Evolutionary conservation across 2,888 invertebrate genomes (phyloP).

Genomic region (Lasioglossum zephyrum): DNA sequence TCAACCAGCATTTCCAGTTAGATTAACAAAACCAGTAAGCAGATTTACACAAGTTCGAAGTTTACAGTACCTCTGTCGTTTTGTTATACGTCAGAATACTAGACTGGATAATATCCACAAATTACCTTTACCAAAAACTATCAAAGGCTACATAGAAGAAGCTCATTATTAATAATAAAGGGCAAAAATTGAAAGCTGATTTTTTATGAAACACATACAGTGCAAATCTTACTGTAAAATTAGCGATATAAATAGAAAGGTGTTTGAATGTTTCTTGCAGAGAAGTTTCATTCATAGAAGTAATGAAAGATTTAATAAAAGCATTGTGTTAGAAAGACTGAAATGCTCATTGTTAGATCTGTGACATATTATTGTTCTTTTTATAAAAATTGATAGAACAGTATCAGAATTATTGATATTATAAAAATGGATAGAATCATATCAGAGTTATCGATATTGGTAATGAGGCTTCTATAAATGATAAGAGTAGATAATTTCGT

Average conservation of each 20-base stretch:
- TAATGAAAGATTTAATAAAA: slow-evolving; percentile 37
- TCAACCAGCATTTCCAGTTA: slow-evolving; percentile 90
- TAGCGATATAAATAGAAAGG: neutral
- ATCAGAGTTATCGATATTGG: slow-evolving; percentile 27
- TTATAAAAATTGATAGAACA: slow-evolving; percentile 31
- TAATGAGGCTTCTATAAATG: slow-evolving; percentile 15
- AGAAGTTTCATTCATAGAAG: slow-evolving; percentile 8
- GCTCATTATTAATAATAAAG: slow-evolving; percentile 71
- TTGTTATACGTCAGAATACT: slow-evolving; percentile 89
- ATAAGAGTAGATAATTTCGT: slow-evolving; percentile 23
- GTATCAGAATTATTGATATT: slow-evolving; percentile 17
- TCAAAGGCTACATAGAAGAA: slow-evolving; percentile 86
- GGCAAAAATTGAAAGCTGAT: neutral
- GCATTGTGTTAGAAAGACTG: slow-evolving; percentile 6
- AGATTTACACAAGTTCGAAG: slow-evolving; percentile 90
- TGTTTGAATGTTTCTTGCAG: slow-evolving; percentile 1
- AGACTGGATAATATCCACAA: slow-evolving; percentile 89
- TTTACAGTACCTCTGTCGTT: slow-evolving; percentile 90
- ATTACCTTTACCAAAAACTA: slow-evolving; percentile 88
- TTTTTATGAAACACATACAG: slow-evolving; percentile 2
- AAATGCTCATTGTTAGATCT: slow-evolving; percentile 17
- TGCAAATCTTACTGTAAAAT: slow-evolving; percentile 14
- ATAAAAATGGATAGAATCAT: slow-evolving; percentile 25
- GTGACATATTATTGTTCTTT: slow-evolving; percentile 25
- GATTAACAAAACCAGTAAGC: slow-evolving; percentile 90